Percentiles rank a stretch among this genome's conserved stretches.
Evolutionary conservation across 2,888 invertebrate genomes (phyloP).

Genomic region (Conops quadrifasciatus): DNA sequence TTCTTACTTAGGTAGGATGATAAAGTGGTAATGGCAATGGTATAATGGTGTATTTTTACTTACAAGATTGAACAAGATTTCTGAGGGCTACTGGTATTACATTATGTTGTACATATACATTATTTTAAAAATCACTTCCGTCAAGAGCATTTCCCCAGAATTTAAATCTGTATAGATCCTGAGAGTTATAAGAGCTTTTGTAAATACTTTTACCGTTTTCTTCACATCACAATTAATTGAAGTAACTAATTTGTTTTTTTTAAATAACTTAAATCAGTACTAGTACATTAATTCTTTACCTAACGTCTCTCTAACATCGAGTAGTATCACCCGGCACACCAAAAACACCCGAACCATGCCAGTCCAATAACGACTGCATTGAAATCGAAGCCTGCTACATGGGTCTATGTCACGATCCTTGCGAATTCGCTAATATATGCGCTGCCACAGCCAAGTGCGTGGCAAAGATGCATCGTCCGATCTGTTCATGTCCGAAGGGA

Average conservation of each 20-base stretch:
- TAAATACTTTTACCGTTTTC: constrained; percentile 22
- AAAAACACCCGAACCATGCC: constrained; percentile 80
- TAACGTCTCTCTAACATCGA: constrained; percentile 45
- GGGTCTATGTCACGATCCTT: constrained; percentile 83
- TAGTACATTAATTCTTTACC: constrained; percentile 35
- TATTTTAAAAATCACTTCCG: background rate
- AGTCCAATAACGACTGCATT: constrained; percentile 84
- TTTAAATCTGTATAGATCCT: no score
- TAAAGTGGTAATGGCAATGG: no score
- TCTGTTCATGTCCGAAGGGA: constrained; percentile 82
- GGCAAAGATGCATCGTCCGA: constrained; percentile 83
- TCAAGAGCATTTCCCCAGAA: background rate
- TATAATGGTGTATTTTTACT: background rate
- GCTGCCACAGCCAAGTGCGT: constrained; percentile 79
- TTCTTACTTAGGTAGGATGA: no score
- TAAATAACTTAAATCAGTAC: constrained; percentile 39
- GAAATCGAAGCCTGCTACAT: constrained; percentile 84
- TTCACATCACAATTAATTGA: constrained; percentile 1
- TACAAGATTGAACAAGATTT: background rate
- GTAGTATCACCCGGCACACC: constrained; percentile 76
- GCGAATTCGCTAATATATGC: constrained; percentile 82
- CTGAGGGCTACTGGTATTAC: no score
- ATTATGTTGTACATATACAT: constrained; percentile 5
- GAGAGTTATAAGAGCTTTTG: no score
- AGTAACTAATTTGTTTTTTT: no score